Evolutionary conservation across 1,140 invertebrate genomes (phyloP), one percentile per base, ranked within the genome.

Genomic region (Chlorops oryzae): DNA sequence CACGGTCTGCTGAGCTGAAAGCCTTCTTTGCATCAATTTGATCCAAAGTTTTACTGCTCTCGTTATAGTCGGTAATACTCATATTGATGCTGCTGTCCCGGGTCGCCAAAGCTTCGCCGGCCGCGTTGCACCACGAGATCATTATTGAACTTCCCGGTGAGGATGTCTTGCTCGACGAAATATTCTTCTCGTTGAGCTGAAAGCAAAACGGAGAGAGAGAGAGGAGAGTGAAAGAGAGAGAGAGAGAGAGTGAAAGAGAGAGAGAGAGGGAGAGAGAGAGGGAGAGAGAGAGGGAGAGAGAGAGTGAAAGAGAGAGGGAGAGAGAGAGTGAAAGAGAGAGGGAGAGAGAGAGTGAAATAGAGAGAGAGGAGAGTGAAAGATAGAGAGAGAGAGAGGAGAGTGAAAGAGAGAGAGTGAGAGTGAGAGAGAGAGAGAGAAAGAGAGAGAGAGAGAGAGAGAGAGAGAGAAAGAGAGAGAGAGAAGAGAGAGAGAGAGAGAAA

Each of bases 41-140:
- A 41, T 43, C 44, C 2, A 53, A 45, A 0, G 50, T 42, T 46
- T 68, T 62, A 13, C 72, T 77, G 34, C 75, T 77, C 38, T 78
- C 77, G 43, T 80, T 77, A 49, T 74, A 78, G 10, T 78, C 80
- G 21, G 42, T 59, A 5, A 78, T 79, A 59, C 77, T 80, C 42
- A 75, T 58, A 45, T 61, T 63, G 20, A 78, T 73, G 45, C 77
- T 81, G 17, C 78, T 79, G 32, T 83, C 80, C 23, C 61, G 62
- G 39, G 56, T 59, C 0, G 81, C 81, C 78, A 85, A 79, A 0
- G 82, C 81, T 58, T 85, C 83, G 0, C 82, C 82, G 0, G 71
- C 76, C n/a, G n/a, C n/a, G 51, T 80, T 77, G 0, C 77, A 78
- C 72, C 81, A 81, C 40, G 67, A 73, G 7, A 56, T 77, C 72